Percentiles rank a stretch among this genome's conserved stretches.
Evolutionary conservation across 2,797 vertebrate species (phyloP).

Genomic region (Amphiprion clarkii): DNA sequence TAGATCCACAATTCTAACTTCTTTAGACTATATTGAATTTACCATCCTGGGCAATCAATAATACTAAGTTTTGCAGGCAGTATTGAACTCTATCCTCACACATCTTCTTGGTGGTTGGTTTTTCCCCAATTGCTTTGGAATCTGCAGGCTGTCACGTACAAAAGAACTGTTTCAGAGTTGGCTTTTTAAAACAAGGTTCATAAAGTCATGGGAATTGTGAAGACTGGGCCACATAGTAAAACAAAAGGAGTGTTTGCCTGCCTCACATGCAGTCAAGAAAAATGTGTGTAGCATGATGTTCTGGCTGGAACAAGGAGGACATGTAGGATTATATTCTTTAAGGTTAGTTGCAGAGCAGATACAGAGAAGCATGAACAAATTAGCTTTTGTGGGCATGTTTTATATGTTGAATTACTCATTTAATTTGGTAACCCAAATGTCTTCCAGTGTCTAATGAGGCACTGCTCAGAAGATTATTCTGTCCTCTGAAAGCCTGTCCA

Average conservation of each 20-base stretch:
- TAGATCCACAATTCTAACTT: constrained; percentile 89
- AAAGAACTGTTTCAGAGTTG: constrained; percentile 73
- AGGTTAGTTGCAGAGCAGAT: constrained; percentile 55
- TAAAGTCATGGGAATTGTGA: constrained; percentile 64
- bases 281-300: constrained; percentile 57
- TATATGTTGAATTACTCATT: constrained; percentile 54
- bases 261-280: constrained; percentile 53
- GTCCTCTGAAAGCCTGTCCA: constrained; percentile 68
- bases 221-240: constrained; percentile 59
- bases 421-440: constrained; percentile 55
- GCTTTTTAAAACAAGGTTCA: constrained; percentile 72
- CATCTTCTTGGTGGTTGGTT: constrained; percentile 80
- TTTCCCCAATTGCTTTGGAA: constrained; percentile 82
- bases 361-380: constrained; percentile 38
- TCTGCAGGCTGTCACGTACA: constrained; percentile 77
- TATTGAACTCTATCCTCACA: constrained; percentile 86
- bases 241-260: constrained; percentile 57
- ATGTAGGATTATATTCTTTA: constrained; percentile 36
- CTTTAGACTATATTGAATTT: constrained; percentile 91
- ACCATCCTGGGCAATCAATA: constrained; percentile 86
- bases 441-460: constrained; percentile 63
- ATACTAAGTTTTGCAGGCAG: constrained; percentile 87
- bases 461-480: constrained; percentile 47
- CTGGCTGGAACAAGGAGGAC: constrained; percentile 26
- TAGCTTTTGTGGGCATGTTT: constrained; percentile 37